Evolutionary conservation across 2,888 invertebrate species (phyloP), one percentile per base, ranked within the genome.

Genomic region (Platypus cylindrus): DNA sequence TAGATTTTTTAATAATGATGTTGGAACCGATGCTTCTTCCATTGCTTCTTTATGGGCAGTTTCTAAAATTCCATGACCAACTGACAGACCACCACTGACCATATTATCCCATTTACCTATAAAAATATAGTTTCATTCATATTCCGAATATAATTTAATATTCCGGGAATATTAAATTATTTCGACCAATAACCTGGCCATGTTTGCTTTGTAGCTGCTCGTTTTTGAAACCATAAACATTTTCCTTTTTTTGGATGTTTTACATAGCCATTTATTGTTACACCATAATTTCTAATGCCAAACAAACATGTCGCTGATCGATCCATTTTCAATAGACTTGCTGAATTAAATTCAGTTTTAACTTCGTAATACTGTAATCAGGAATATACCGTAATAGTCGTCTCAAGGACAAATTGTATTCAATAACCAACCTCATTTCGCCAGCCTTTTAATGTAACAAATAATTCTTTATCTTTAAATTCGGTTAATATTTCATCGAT

Each of bases 211-310:
- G 82, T 87, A 42, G 79, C 73, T 46, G 91, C 84, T 51, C 94
- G 71, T 56, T 84, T 83, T 59, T 91, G 93, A 51, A 94, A 68
- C 94, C 94, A 94, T 55, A 90, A 74, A 63, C 86, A 87, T 27
- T 90, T 64, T 3, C 90, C 86, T 60, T 79, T 79, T 32, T 76
- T 75, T 20, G 85, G 84, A 63, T 89, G 82, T 55, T 73, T 74
- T 32, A 89, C 80, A 61, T 85, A 95, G 9, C 93, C 94, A 59
- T 89, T 93, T 38, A 95, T 86, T 59, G 91, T 90, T 34, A 91
- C 86, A 14, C 94, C 94, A 63, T 90, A 94, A 61, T 87, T 87
- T 48, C 86, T 75, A 49, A 91, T 84, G 32, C 94, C 94, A 67
- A 95, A 91, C 34, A 94, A 63, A 69, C 91, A 87, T 40, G 90